These are phyloP conservation scores for Chymomyza amoena DNA, from an alignment of 2,888 invertebrate species.

Conservation along the genomic window DNA sequence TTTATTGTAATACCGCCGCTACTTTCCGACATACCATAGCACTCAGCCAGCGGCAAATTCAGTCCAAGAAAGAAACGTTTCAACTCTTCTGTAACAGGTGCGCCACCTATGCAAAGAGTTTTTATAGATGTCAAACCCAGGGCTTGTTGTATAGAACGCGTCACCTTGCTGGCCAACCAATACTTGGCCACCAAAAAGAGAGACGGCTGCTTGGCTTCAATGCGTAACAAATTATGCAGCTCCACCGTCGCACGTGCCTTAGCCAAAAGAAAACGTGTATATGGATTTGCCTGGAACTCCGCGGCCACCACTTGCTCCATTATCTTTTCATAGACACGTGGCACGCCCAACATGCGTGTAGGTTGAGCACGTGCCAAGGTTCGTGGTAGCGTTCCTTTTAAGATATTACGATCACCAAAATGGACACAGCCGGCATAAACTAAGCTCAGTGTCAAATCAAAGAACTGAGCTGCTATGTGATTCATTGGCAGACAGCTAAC, in stretches of 20 bases:
- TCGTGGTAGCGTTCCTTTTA: conserved; percentile 88
- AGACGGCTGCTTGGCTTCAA: conserved; percentile 79
- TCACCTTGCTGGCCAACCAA: conserved; percentile 81
- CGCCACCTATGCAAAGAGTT: conserved; percentile 87
- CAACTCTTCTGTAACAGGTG: conserved; percentile 88
- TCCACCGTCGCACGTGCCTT: conserved; percentile 84
- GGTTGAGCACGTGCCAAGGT: conserved; percentile 88
- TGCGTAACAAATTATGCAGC: conserved; percentile 81
- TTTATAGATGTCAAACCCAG: conserved; percentile 87
- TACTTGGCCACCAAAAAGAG: conserved; percentile 49
- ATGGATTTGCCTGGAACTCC: conserved; percentile 83
- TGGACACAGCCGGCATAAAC: conserved; percentile 80
- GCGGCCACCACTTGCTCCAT: conserved; percentile 88
- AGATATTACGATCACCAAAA: conserved; percentile 92
- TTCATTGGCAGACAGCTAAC: conserved; percentile 92
- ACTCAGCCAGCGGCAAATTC: conserved; percentile 89
- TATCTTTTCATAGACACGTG: conserved; percentile 96
- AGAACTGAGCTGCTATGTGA: conserved; percentile 91
- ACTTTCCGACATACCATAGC: conserved; percentile 93
- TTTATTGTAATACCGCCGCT: conserved; percentile 85
- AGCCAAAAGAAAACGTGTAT: conserved; percentile 84
- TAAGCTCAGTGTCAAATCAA: conserved; percentile 83
- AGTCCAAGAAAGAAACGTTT: conserved; percentile 91
- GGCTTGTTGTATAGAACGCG: conserved; percentile 86
- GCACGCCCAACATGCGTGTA: conserved; percentile 91